Base-by-base conservation (phyloP, 2,797 vertebrate genomes). In the Platalea minor region DNA sequence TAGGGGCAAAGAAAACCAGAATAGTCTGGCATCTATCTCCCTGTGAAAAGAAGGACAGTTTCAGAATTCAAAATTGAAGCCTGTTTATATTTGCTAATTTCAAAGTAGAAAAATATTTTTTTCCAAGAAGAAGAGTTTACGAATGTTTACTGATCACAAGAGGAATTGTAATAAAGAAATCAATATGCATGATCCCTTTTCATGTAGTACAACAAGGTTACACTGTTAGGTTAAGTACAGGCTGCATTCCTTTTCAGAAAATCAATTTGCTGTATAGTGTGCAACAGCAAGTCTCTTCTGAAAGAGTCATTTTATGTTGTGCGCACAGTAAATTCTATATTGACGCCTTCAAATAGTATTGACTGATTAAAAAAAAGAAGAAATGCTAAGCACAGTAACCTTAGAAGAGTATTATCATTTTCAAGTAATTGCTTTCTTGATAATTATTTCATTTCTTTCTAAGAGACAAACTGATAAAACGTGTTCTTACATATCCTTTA, bases 181-280 rank as follows among this genome's bases (percentile, higher is more conserved):
- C 98, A 99, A 99, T 99, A 99, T 98, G 98, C 98, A 98, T 98
- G 98, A 98, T 99, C 98, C 98, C 98, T 99, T 98, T 98, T 98
- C 98, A 97, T 99, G 99, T 99, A 98, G 98, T 98, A 98, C 98
- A 99, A 98, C 98, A 97, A 98, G 99, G 98, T 99, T 99, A 99
- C 98, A 98, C 98, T 98, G 99, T 99, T 99, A 99, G 99, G 99
- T 99, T 99, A 99, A 99, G 99, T 98, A 99, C 98, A 98, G 98
- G 98, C 98, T 98, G 98, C 98, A 98, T 99, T 98, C 98, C 99
- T 99, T 99, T 99, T 98, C 98, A 98, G 98, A 99, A 99, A 99
- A 99, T 99, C 99, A 99, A 99, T 99, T 98, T 97, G 98, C 98
- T 98, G 97, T 98, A 98, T 98, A 98, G 98, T 98, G 97, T 98